These are phyloP conservation scores for Drosophila serrata DNA, from an alignment of 1,140 invertebrate species.

Conservation along the genomic window DNA sequence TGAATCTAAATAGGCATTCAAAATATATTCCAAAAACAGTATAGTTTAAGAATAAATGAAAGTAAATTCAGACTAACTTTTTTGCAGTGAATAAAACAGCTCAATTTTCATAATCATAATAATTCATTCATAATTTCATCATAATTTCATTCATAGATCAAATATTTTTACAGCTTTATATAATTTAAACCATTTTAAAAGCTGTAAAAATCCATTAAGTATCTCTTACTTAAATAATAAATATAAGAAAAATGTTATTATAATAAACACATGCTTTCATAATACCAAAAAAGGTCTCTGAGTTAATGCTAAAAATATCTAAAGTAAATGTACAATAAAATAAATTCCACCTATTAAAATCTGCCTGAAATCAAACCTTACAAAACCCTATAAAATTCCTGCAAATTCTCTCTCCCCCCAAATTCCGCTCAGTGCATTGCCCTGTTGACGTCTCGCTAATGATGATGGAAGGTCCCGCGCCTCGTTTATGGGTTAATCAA, in stretches of 20 bases:
- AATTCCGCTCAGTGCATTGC: conserved; percentile 28
- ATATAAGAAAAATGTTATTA: background rate
- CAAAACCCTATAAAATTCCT: background rate
- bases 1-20: no score
- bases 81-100: background rate
- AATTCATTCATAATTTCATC: no score
- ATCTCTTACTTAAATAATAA: background rate
- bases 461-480: conserved; percentile 74
- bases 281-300: background rate
- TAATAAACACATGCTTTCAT: background rate
- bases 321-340: background rate
- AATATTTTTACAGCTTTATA: background rate
- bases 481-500: conserved; percentile 75
- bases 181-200: background rate
- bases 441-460: conserved; percentile 59
- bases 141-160: no score
- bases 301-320: background rate
- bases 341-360: background rate
- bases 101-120: background rate
- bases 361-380: background rate
- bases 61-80: background rate
- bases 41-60: background rate
- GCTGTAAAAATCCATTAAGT: background rate
- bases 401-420: no score
- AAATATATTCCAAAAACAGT: background rate